Percentiles rank a stretch among this genome's conserved stretches.
Conservation (phyloP, 1,140 invertebrate genomes). For the Limonius californicus region DNA sequence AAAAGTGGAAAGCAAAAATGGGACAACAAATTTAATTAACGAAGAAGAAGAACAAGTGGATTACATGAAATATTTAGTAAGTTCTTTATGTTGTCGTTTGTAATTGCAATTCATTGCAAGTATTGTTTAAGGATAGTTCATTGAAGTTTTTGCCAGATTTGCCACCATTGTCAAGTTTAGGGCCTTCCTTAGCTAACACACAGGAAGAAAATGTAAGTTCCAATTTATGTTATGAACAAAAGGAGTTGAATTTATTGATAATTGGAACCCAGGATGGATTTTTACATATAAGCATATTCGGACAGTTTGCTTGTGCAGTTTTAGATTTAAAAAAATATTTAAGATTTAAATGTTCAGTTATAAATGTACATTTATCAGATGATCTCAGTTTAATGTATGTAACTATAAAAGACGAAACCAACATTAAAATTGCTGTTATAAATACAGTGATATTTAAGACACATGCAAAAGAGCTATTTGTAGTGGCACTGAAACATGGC, state of each 20-base stretch:
- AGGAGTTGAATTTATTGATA: conserved; percentile 71
- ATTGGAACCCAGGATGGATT: conserved; percentile 71
- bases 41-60: conserved; percentile 35
- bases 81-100: background rate
- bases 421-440: conserved; percentile 55
- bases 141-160: conserved; percentile 53
- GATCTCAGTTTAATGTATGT: conserved; percentile 58
- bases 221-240: conserved; percentile 62
- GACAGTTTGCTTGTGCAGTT: conserved; percentile 73
- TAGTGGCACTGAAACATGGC: conserved; percentile 68
- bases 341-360: conserved; percentile 53
- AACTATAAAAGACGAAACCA: conserved; percentile 52
- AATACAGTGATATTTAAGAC: conserved; percentile 65
- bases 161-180: conserved; percentile 43
- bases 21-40: conserved; percentile 27
- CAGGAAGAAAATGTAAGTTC: conserved; percentile 59
- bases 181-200: conserved; percentile 51
- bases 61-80: conserved; percentile 40
- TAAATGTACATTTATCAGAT: conserved; percentile 58
- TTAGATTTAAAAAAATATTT: conserved; percentile 60
- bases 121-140: conserved; percentile 51
- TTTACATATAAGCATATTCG: conserved; percentile 76
- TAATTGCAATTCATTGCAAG: background rate
- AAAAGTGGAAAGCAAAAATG: conserved; percentile 46
- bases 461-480: conserved; percentile 63